A percentile compares a stretch with the other conserved stretches of the same genome.
These are phyloP conservation scores for Coptotermes formosanus DNA, from an alignment of 1,140 invertebrate species.

Conservation along the genomic window DNA sequence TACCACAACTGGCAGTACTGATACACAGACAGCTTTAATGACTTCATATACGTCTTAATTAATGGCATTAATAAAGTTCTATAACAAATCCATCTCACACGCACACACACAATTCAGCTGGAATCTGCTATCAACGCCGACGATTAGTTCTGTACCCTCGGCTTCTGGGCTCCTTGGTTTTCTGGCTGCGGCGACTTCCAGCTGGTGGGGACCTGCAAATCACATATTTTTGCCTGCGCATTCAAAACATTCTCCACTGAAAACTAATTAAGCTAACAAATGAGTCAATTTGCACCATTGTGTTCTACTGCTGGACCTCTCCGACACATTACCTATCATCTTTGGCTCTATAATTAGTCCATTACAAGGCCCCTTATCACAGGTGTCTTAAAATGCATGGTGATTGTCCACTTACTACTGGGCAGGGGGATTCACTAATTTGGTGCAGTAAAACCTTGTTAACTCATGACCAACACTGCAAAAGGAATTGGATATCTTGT, in stretches of 20 bases:
- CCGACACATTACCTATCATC: too few relatives aligned
- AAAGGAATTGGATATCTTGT: too few relatives aligned
- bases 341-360: too few relatives aligned
- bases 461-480: too few relatives aligned
- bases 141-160: neutral
- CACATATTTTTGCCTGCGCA: neutral
- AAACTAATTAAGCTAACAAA: neutral
- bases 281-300: too few relatives aligned
- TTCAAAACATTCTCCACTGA: neutral
- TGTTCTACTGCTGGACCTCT: too few relatives aligned
- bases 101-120: neutral
- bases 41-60: neutral
- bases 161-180: neutral
- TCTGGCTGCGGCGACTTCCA: neutral
- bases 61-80: neutral
- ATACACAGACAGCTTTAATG: neutral
- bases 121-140: neutral
- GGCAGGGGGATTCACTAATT: too few relatives aligned
- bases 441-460: too few relatives aligned
- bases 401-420: too few relatives aligned
- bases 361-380: too few relatives aligned
- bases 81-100: neutral
- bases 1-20: neutral
- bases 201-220: neutral
- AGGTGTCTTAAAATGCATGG: too few relatives aligned